These are phyloP conservation scores for Corynorhinus townsendii DNA, from an alignment of 2,113 vertebrate species.

Conservation along the genomic window DNA sequence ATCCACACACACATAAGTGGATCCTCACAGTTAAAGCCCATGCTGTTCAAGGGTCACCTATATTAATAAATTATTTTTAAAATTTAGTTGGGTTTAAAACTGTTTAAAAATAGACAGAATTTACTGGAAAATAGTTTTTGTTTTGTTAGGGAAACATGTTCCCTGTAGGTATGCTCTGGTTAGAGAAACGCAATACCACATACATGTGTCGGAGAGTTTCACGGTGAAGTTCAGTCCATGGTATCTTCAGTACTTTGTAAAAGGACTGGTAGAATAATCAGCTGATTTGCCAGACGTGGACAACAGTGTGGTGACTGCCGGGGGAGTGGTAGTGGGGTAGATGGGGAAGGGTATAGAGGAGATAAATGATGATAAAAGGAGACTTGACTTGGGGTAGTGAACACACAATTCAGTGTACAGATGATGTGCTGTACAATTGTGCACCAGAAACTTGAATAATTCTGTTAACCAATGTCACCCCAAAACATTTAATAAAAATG, in stretches of 20 bases:
- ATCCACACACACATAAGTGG: not conserved
- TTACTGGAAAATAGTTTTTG: not conserved
- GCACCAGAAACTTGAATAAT: not conserved
- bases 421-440: not conserved
- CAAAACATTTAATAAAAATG: not conserved
- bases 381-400: not conserved
- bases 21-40: not conserved
- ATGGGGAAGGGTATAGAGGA: not conserved
- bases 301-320: not conserved
- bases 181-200: not conserved
- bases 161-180: not conserved
- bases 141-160: not conserved
- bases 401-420: not conserved
- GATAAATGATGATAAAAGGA: not conserved
- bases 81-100: constrained; percentile 5
- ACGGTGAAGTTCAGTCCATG: not conserved
- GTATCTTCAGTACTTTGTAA: not conserved
- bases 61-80: not conserved
- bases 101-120: not conserved
- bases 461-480: not conserved
- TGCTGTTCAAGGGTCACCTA: not conserved
- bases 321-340: not conserved
- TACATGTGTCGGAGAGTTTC: not conserved
- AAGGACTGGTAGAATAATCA: not conserved
- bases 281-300: not conserved